Evolutionary conservation across 2,888 invertebrate genomes (phyloP), one percentile per base, ranked within the genome.

Genomic region (Troides aeacus): DNA sequence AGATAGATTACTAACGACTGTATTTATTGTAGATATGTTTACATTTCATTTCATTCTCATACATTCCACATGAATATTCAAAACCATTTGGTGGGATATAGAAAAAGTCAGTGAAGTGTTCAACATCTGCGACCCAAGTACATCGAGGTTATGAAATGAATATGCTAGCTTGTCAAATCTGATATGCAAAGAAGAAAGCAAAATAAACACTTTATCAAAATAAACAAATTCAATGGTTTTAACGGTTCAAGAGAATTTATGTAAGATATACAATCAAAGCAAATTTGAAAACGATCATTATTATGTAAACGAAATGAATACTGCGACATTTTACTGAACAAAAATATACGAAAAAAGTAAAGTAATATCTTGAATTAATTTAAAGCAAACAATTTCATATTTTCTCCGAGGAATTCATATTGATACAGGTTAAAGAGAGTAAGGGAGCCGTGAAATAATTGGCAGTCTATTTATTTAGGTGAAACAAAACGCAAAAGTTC

Each of bases 351-450:
- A 50, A 50, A 50, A 50, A 50, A 18, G 17, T 17, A 17, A 50
- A 50, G 50, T 17, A 50, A 50, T 50, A 50, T 17, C 50, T 3
- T 21, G 57, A 57, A 64, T 58, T 64, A 64, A 64, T 61, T 61
- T 61, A 36, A 64, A 57, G 21, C 42, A 64, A 64, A 64, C 64
- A 64, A 64, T 57, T 21, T 23, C 10, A 7, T 58, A 58, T 42
- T 21, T 12, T 2, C 58, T 58, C 42, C 23, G 56, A 64, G 64
- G 42, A 58, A 64, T 58, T 58, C 24, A 64, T 58, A 58, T 64
- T 64, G 64, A 64, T 64, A 58, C 58, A 64, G 64, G 64, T 58
- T 64, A 56, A 18, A 64, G 30, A 58, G 23, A 58, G 58, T 21
- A 24, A 42, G 64, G 42, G 39, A 42, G 39, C 58, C 58, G 42